Conservation (phyloP, 2,797 vertebrate genomes). For the Manis javanica region DNA sequence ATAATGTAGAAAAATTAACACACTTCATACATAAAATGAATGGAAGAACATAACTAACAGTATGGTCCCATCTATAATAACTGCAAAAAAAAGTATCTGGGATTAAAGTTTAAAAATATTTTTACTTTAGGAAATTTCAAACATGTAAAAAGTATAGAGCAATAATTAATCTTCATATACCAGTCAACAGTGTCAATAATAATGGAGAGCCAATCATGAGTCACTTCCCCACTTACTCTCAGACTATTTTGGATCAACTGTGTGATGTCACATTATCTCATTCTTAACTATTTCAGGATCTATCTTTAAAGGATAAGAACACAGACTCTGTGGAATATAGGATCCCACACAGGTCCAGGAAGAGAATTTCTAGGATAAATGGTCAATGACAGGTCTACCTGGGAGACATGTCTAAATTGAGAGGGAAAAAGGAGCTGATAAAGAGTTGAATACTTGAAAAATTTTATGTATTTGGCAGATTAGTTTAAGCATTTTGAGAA, state of each 20-base stretch:
- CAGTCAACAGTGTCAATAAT: background rate
- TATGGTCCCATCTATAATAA: background rate
- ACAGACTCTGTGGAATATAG: background rate
- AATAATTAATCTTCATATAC: background rate
- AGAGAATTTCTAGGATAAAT: background rate
- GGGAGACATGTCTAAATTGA: background rate
- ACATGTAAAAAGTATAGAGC: background rate
- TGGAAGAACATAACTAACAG: background rate
- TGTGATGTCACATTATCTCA: background rate
- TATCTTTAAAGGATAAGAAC: background rate
- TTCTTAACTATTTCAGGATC: background rate
- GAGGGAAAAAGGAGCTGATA: background rate
- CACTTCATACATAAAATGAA: background rate
- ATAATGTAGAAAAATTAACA: background rate
- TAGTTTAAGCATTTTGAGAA: background rate
- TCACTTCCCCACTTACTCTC: background rate
- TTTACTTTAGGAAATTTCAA: background rate
- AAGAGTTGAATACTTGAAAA: background rate
- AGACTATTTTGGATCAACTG: background rate
- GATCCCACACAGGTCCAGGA: too few relatives aligned
- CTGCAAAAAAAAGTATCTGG: background rate
- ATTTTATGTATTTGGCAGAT: background rate
- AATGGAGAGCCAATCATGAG: background rate
- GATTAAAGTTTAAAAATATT: background rate
- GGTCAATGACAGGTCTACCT: too few relatives aligned